phyloP scores from a whole-genome alignment of 2,888 invertebrate species.

The Eutolmus rufibarbis region DNA sequence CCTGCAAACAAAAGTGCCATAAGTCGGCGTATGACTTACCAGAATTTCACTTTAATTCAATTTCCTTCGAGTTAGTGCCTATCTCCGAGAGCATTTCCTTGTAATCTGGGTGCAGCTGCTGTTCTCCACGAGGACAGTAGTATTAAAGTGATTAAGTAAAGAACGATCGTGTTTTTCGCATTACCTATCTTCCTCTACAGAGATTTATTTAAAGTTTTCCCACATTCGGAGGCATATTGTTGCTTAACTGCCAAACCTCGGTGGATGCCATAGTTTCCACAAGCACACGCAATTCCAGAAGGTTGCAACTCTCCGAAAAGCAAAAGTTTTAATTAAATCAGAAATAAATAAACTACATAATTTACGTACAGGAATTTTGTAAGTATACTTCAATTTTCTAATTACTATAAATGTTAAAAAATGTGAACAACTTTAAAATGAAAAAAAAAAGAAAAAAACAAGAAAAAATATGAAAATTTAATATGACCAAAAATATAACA shows the following conservation, averaged over 20 bases:
- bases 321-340: neutral
- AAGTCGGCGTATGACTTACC: slow-evolving; percentile 2
- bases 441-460: no score
- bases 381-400: neutral
- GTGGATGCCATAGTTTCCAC: neutral
- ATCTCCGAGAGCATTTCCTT: slow-evolving; percentile 2
- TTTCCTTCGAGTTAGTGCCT: slow-evolving; percentile 13
- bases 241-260: neutral
- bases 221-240: neutral
- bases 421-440: no score
- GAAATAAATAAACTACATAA: neutral
- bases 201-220: slow-evolving; percentile 10
- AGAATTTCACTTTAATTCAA: slow-evolving; percentile 21
- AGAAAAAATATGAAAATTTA: neutral
- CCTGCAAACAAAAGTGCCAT: neutral
- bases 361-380: neutral
- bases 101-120: neutral
- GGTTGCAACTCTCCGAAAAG: neutral
- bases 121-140: neutral
- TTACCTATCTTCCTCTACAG: neutral
- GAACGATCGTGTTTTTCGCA: neutral
- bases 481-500: neutral
- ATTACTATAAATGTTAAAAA: neutral
- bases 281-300: neutral
- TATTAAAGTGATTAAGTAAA: slow-evolving; percentile 6